Percentiles rank a stretch among this genome's conserved stretches.
Evolutionary conservation across 2,888 invertebrate species (phyloP).

Genomic region (Nezara viridula): DNA sequence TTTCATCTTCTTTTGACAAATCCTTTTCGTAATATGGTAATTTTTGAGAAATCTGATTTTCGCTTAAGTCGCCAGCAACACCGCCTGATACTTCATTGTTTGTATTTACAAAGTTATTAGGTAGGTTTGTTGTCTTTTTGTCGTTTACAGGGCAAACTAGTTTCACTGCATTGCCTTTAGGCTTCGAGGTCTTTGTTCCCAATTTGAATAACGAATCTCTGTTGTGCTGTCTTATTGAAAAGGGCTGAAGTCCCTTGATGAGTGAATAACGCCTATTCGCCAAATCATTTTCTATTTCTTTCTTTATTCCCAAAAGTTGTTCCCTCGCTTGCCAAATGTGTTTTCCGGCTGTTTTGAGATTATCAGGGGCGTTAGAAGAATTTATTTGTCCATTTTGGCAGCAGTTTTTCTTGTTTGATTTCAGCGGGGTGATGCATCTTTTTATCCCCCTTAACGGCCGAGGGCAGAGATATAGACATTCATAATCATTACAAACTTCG

Average conservation of each 20-base stretch:
- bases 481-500: slow-evolving; percentile 38
- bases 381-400: neutral
- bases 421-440: neutral
- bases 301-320: neutral
- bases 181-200: neutral
- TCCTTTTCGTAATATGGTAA: neutral
- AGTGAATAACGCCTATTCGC: neutral
- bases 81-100: neutral
- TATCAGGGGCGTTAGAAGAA: neutral
- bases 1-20: neutral
- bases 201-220: neutral
- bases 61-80: neutral
- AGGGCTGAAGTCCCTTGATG: neutral
- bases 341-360: neutral
- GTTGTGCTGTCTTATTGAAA: neutral
- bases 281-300: neutral
- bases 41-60: neutral
- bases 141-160: neutral
- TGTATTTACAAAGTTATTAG: neutral
- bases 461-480: slow-evolving; percentile 11
- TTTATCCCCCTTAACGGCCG: slow-evolving; percentile 3
- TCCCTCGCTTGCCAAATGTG: neutral
- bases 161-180: neutral
- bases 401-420: neutral
- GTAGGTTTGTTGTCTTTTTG: neutral